These are phyloP conservation scores for Chrysolina americana DNA, from an alignment of 2,888 invertebrate genomes.

Conservation along the genomic window DNA sequence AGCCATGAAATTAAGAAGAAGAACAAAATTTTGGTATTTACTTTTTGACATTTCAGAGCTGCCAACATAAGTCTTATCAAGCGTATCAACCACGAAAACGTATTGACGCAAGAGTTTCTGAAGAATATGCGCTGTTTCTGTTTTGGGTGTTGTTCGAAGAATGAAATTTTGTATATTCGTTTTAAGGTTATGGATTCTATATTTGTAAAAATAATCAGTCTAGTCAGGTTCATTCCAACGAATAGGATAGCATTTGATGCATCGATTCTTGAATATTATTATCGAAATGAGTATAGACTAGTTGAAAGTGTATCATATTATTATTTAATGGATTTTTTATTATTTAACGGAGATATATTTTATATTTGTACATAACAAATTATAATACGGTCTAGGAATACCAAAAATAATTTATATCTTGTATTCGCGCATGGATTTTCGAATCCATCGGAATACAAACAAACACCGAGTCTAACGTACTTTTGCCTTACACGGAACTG, in stretches of 20 bases:
- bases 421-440: slow-evolving; percentile 45
- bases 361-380: slow-evolving; percentile 65
- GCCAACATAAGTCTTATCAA: neutral
- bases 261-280: slow-evolving; percentile 37
- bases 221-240: slow-evolving; percentile 67
- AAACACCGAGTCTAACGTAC: slow-evolving; percentile 48
- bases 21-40: too few relatives aligned
- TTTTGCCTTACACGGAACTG: slow-evolving; percentile 51
- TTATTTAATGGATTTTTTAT: slow-evolving; percentile 39
- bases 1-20: too few relatives aligned
- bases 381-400: slow-evolving; percentile 70
- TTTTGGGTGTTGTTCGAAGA: neutral
- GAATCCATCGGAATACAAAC: slow-evolving; percentile 39
- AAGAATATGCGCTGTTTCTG: neutral
- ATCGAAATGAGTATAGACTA: slow-evolving; percentile 59
- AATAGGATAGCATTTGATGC: slow-evolving; percentile 56
- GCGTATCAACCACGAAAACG: neutral
- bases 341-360: slow-evolving; percentile 51
- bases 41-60: slow-evolving; percentile 12
- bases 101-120: neutral
- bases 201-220: slow-evolving; percentile 50
- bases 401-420: slow-evolving; percentile 65
- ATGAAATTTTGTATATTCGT: slow-evolving; percentile 1
- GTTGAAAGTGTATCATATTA: slow-evolving; percentile 57
- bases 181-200: slow-evolving; percentile 23